Evolutionary conservation across 2,888 invertebrate species (phyloP), one percentile per base, ranked within the genome.

Genomic region (Spilarctia lutea): DNA sequence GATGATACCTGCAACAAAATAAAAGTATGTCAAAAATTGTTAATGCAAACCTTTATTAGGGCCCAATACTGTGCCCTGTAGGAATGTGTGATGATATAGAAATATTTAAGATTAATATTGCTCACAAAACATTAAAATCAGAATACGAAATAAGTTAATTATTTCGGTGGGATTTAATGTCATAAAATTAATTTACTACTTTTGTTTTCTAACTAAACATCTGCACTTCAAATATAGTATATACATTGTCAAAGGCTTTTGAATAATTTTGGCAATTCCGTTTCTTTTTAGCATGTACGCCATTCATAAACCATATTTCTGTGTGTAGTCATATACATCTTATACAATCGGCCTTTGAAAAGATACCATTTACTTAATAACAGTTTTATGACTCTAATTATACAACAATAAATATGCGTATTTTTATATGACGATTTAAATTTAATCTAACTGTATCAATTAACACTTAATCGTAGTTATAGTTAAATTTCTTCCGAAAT

Each of bases 1-100:
- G 81, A 81, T 83, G 88, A 75, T 85, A 88, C 88, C 94, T 94
- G 89, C 83, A 83, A 85, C n/a, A 7, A 35, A 45, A 68, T 42
- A 33, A 1, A 24, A 35, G 7, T 8, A n/a, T 13, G 39, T 66
- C 39, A 39, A 24, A 42, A 27, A n/a, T n/a, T 1, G 16, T 30
- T 16, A 30, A n/a, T n/a, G 3, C 16, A 11, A 30, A 63, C 30
- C 30, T 18, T 63, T 18, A 63, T 30, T 18, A 63, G 45, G 39
- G 16, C 45, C 24, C 39, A 45, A 10, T 8, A 7, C 48, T n/a
- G 33, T 6, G 20, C 71, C 71, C 27, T 65, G 71, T 45, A 65
- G 65, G 24, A 71, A 8, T 16, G 48, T 10, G 2, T 16, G 6
- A n/a, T 10, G 16, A 33, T 2, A n/a, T 11, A 52, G 35, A 69